Conservation (phyloP, 2,113 vertebrate genomes). For the Thunnus thynnus region DNA sequence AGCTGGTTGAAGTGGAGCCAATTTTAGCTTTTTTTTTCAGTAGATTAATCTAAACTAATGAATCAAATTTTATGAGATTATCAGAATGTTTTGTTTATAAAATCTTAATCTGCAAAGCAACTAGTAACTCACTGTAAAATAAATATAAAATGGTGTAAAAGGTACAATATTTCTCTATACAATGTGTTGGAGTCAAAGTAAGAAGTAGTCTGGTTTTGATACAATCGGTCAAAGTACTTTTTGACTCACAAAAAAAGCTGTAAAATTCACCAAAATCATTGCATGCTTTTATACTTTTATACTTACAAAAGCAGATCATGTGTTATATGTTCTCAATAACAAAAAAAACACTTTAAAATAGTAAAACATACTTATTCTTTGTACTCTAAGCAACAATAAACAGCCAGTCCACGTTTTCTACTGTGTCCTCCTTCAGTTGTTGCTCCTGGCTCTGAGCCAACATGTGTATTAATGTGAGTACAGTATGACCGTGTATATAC, state of each 20-base stretch:
- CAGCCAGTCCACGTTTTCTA: constrained; percentile 51
- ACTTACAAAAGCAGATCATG: not conserved
- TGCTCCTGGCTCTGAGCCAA: constrained; percentile 69
- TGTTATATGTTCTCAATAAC: not conserved
- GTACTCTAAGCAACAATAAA: constrained; percentile 57
- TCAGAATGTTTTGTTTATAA: not conserved
- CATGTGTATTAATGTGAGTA: constrained; percentile 60
- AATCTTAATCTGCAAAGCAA: not conserved
- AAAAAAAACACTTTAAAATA: not conserved
- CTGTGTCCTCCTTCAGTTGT: constrained; percentile 64
- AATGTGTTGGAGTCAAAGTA: no score
- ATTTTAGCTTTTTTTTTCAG: not conserved
- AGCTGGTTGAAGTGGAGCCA: not conserved
- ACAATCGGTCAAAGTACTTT: no score
- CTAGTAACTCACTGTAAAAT: not conserved
- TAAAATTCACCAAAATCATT: not conserved
- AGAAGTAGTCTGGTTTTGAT: not conserved
- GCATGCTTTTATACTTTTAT: not conserved
- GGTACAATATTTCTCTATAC: no score
- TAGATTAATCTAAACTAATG: not conserved
- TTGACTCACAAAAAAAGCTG: not conserved
- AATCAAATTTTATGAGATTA: not conserved
- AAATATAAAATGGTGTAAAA: not conserved
- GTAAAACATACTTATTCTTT: constrained; percentile 18
- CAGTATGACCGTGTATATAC: constrained; percentile 54